Percentiles rank a stretch among this genome's conserved stretches.
phyloP scores from a whole-genome alignment of 2,888 invertebrate species.

The Mythimna ferrago region DNA sequence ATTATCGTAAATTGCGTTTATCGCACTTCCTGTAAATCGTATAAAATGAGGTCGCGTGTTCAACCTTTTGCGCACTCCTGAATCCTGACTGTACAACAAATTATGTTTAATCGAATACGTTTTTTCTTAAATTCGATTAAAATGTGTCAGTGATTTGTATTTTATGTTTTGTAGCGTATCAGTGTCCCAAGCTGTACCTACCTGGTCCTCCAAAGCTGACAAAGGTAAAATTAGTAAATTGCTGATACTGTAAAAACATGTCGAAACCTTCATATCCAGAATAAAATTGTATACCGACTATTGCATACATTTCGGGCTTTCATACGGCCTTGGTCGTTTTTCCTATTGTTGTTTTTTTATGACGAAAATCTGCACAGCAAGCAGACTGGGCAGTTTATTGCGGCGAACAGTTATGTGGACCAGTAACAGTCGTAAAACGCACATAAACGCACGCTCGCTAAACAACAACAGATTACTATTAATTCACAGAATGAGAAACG shows the following conservation, averaged over 20 bases:
- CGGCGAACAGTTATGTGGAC: constrained; percentile 51
- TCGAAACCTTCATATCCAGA: neutral
- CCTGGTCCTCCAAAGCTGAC: neutral
- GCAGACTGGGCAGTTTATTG: constrained; percentile 42
- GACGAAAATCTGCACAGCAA: constrained; percentile 36
- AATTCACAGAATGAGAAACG: constrained; percentile 43
- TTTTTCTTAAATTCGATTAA: constrained; percentile 24
- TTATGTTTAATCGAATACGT: constrained; percentile 8
- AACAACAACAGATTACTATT: constrained; percentile 51
- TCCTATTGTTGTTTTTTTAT: constrained; percentile 24
- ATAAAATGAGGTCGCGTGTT: constrained; percentile 38
- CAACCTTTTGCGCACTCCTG: constrained; percentile 20
- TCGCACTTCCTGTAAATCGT: constrained; percentile 40
- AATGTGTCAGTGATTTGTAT: constrained; percentile 19
- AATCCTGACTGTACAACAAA: constrained; percentile 23
- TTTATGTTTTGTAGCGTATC: constrained; percentile 8
- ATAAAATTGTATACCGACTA: constrained; percentile 19
- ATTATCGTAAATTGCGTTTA: constrained; percentile 49
- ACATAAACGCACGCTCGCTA: constrained; percentile 42
- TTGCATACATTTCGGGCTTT: constrained; percentile 25
- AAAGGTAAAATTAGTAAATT: neutral
- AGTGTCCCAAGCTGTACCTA: neutral
- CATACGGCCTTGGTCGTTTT: constrained; percentile 25
- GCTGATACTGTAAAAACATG: constrained; percentile 1
- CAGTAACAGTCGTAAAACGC: constrained; percentile 53